A percentile compares a stretch with the other conserved stretches of the same genome.
These are phyloP conservation scores for Allacma fusca DNA, from an alignment of 2,888 invertebrate species.

Conservation along the genomic window DNA sequence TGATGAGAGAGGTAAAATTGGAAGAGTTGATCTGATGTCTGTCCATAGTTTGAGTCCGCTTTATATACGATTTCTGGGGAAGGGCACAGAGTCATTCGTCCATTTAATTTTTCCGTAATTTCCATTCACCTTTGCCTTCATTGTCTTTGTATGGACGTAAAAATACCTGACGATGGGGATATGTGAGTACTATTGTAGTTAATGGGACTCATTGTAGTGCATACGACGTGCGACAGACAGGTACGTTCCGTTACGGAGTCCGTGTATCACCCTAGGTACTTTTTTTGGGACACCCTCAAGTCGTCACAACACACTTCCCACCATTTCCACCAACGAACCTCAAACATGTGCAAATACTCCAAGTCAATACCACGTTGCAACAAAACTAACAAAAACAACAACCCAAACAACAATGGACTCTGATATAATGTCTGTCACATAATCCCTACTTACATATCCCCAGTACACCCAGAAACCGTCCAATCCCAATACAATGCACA, in stretches of 20 bases:
- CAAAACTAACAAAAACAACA: no score
- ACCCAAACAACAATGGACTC: no score
- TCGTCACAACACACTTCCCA: slow-evolving; percentile 2
- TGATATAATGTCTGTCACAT: no score
- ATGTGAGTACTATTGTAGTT: no score
- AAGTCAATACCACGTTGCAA: no score
- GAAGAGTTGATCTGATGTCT: slow-evolving; percentile 31
- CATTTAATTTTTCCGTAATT: slow-evolving; percentile 42
- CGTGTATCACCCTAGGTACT: background rate
- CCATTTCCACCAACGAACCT: no score
- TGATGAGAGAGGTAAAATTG: background rate
- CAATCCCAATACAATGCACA: no score
- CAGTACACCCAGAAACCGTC: no score
- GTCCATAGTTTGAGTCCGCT: slow-evolving; percentile 17
- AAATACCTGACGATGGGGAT: background rate
- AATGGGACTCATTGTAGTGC: no score
- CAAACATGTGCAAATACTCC: no score
- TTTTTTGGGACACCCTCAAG: background rate
- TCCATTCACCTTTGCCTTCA: slow-evolving; percentile 47
- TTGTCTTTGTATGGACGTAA: background rate
- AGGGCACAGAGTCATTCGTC: slow-evolving; percentile 40
- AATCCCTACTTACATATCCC: no score
- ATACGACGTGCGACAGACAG: background rate
- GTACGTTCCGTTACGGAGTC: slow-evolving; percentile 9
- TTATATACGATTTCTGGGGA: slow-evolving; percentile 44